Evolutionary conservation across 2,888 invertebrate genomes (phyloP), one percentile per base, ranked within the genome.

Genomic region (Carterocephalus palaemon): DNA sequence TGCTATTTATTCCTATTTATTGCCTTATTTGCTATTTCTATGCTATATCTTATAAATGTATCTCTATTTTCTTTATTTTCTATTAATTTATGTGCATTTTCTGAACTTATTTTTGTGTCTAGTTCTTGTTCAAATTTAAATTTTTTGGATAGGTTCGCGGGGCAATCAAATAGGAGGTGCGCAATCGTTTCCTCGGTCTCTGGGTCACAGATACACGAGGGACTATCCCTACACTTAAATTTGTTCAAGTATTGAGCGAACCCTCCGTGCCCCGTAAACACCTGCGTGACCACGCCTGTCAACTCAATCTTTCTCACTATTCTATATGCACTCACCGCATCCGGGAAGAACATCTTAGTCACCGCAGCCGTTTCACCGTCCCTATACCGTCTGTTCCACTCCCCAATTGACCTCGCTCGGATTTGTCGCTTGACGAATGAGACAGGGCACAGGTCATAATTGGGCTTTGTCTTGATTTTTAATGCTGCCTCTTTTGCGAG

Each of bases 381-480:
- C 3, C 8, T 31, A n/a, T 31, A 31, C n/a, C 29, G 15, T 3
- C 5, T 3, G 16, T 16, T 16, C 29, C n/a, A 31, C 8, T 31
- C 16, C 2, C 16, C 29, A 16, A 31, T n/a, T 16, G 29, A 16
- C 8, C 8, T 3, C n/a, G 2, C 2, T 1, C 29, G 29, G 1
- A 31, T n/a, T 2, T n/a, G 15, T 16, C 29, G 29, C 29, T 31
- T 31, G 29, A 29, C 16, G 15, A 15, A 29, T n/a, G 15, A 15
- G 4, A 15, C 8, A n/a, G 29, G 29, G n/a, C 29, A 31, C 1
- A 31, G 16, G 29, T 31, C 29, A 4, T 31, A 31, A n/a, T 31
- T 16, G 4, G 29, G 15, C 5, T 8, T 31, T 2, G 15, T 16
- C 8, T 31, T 31, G 4, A 2, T 22, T 22, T 22, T n/a, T 22